Base-by-base conservation (phyloP, 2,888 invertebrate species). In the Micoletzkya japonica region DNA sequence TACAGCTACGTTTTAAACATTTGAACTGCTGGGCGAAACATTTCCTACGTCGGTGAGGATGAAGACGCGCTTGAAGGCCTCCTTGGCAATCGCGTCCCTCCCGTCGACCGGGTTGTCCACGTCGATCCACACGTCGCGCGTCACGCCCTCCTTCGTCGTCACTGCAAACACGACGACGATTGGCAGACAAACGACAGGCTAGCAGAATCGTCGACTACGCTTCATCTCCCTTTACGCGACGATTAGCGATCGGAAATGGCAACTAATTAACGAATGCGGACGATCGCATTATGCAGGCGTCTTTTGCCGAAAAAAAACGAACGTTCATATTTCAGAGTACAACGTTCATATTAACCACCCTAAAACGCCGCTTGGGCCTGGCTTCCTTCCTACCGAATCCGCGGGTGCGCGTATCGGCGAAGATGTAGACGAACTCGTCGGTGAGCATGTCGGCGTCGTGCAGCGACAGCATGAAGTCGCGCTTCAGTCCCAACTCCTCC, bases 381-480 rank as follows among this genome's bases (percentile, higher is more conserved):
- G n/a, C n/a, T n/a, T n/a, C n/a, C n/a, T n/a, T n/a, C 69, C 24
- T 57, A 75, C 75, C 70, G 69, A 69, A 75, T 57, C 71, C 73
- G 50, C 71, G 72, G 17, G 72, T 74, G 54, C 74, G 74, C 52
- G 74, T 75, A 66, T 79, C 80, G 0, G 77, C 70, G 37, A 81
- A 75, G 1, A 81, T 64, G 70, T 77, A 82, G 3, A 81, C 81
- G 70, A 77, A 83, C 7, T 83, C 83, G 36, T 80, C 77, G 1
- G 73, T 79, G 36, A 77, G 60, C 71, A 76, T 70, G 4, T 66
- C 76, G 10, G 71, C 73, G 49, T 80, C 80, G 72, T 49, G 70
- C 1, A 76, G 74, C 4, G 77, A 73, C 6, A 77, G 37, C 37
- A 75, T 69, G 30, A 73, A 71, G 10, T 57, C 49, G 4, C 63